These are phyloP conservation scores for Cyclina sinensis DNA, from an alignment of 1,140 invertebrate genomes.

Conservation along the genomic window DNA sequence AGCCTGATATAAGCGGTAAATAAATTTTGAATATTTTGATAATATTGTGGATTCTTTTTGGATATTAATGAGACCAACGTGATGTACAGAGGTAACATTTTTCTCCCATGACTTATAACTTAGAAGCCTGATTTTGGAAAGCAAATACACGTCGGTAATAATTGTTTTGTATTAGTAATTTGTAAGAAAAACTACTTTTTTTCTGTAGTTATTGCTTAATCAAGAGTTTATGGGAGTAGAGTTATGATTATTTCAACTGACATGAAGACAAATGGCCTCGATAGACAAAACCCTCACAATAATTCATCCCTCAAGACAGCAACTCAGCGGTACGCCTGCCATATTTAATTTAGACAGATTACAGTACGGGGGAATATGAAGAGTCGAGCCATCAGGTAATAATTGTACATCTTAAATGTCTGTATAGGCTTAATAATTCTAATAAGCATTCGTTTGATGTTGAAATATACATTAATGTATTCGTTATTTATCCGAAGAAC, in stretches of 20 bases:
- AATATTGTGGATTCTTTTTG: no score
- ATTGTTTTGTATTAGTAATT: no score
- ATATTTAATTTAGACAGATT: conserved; percentile 50
- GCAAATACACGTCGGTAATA: no score
- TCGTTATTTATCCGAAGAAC: background rate
- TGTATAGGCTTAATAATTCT: background rate
- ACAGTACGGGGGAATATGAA: background rate
- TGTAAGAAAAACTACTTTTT: background rate
- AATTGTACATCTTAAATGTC: conserved; percentile 22
- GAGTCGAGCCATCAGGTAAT: background rate
- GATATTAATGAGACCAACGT: no score
- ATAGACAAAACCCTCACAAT: background rate
- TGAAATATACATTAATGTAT: conserved; percentile 33
- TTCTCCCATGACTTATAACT: no score
- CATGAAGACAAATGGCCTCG: conserved; percentile 22
- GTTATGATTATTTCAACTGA: conserved; percentile 20
- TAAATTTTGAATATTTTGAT: no score
- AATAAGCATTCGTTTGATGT: conserved; percentile 37
- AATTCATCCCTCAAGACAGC: background rate
- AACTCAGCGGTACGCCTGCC: background rate
- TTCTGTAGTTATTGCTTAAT: background rate
- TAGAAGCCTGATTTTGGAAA: no score
- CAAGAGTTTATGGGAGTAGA: background rate
- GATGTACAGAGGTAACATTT: no score
- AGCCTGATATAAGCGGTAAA: no score